These are phyloP conservation scores for Epizoanthus rinbou DNA, from an alignment of 92 coral and sea anemone genomes.

Conservation along the genomic window DNA sequence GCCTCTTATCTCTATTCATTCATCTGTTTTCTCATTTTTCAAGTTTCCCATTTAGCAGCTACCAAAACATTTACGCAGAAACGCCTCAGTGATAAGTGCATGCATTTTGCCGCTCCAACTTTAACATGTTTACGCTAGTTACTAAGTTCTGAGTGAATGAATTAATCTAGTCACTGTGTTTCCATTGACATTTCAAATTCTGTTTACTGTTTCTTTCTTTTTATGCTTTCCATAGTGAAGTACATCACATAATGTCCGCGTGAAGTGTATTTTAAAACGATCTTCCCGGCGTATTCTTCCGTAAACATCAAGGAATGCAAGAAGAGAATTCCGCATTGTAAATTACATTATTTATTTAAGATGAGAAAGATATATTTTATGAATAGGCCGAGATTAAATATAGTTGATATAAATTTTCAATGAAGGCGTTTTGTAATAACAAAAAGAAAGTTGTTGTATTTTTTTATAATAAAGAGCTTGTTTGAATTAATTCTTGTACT, in stretches of 20 bases:
- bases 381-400: not conserved
- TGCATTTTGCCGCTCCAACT: not conserved
- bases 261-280: not conserved
- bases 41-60: not conserved
- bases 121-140: not conserved
- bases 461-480: not conserved
- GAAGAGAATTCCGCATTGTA: not conserved
- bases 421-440: constrained; percentile 21
- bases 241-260: no score
- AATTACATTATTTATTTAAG: constrained; percentile 28
- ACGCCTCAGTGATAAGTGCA: not conserved
- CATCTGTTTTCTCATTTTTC: constrained; percentile 19
- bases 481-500: constrained; percentile 28
- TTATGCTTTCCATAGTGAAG: no score
- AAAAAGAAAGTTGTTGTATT: not conserved
- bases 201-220: no score
- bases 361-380: constrained; percentile 36
- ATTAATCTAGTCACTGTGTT: no score
- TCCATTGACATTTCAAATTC: no score
- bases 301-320: not conserved
- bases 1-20: not conserved
- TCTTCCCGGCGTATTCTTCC: not conserved
- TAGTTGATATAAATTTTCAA: not conserved
- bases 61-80: not conserved
- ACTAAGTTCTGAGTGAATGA: not conserved